Conservation (phyloP, 2,888 invertebrate genomes). For the Stenoptilia bipunctidactyla region DNA sequence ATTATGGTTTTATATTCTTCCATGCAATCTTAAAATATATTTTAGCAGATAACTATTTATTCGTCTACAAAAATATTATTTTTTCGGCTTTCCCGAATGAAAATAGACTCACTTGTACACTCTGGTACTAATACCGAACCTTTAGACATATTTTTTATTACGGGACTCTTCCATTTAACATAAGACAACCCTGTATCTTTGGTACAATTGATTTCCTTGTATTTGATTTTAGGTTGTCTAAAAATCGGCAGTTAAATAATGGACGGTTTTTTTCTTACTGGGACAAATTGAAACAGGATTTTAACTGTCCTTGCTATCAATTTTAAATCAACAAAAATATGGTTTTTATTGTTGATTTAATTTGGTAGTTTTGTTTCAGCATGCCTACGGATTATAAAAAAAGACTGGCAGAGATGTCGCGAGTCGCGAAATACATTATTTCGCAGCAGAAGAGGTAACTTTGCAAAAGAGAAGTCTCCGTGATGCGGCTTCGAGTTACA, state of each 20-base stretch:
- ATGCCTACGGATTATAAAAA: slow-evolving; percentile 2
- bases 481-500: slow-evolving; percentile 12
- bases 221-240: slow-evolving; percentile 3
- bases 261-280: slow-evolving; percentile 5
- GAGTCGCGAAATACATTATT: slow-evolving; percentile 2
- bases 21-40: no score
- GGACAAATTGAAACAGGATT: slow-evolving; percentile 8
- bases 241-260: slow-evolving; percentile 4
- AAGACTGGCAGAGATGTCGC: neutral
- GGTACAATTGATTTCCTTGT: slow-evolving; percentile 5
- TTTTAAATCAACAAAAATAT: slow-evolving; percentile 4
- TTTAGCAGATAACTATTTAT: no score
- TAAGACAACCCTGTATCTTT: no score
- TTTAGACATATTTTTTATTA: no score
- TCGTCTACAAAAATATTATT: no score
- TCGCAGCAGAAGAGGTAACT: slow-evolving; percentile 12
- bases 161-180: no score
- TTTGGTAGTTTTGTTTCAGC: slow-evolving; percentile 1
- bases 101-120: no score
- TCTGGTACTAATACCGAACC: no score
- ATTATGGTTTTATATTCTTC: no score
- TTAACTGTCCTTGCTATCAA: slow-evolving; percentile 8
- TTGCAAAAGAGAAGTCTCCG: slow-evolving; percentile 10
- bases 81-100: no score
- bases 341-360: neutral